A percentile compares a stretch with the other conserved stretches of the same genome.
Evolutionary conservation across 2,797 vertebrate genomes (phyloP).

Genomic region (Florisuga fusca): DNA sequence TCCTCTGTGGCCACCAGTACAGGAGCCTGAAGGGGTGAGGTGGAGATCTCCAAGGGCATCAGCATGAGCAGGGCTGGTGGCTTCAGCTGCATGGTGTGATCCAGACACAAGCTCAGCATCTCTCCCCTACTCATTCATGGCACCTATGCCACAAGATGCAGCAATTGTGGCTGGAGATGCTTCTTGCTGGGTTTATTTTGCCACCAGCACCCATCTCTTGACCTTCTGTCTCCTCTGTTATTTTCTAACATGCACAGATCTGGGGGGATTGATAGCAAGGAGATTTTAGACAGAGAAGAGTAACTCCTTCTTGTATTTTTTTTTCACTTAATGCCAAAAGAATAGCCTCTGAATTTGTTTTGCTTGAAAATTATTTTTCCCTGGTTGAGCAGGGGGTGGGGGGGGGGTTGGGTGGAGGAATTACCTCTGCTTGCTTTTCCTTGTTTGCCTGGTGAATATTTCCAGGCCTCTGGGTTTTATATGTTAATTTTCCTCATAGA

Average conservation of each 20-base stretch:
- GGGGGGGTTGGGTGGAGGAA: neutral
- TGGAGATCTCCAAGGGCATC: neutral
- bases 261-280: neutral
- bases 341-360: neutral
- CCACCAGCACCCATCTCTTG: neutral
- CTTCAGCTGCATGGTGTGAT: fast-evolving
- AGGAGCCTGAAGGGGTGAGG: neutral
- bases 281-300: neutral
- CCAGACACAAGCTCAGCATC: neutral
- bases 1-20: too few species aligned
- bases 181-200: neutral
- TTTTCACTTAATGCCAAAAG: neutral
- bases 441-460: neutral
- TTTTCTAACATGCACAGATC: neutral
- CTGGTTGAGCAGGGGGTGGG: neutral
- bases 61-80: neutral
- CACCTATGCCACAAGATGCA: neutral
- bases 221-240: neutral
- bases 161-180: neutral
- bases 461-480: neutral
- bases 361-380: neutral
- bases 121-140: fast-evolving
- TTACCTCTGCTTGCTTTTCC: neutral
- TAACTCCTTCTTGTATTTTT: neutral
- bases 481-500: slow-evolving; percentile 29